Base-by-base conservation (phyloP, 2,888 invertebrate genomes). In the Rhagonycha lutea region DNA sequence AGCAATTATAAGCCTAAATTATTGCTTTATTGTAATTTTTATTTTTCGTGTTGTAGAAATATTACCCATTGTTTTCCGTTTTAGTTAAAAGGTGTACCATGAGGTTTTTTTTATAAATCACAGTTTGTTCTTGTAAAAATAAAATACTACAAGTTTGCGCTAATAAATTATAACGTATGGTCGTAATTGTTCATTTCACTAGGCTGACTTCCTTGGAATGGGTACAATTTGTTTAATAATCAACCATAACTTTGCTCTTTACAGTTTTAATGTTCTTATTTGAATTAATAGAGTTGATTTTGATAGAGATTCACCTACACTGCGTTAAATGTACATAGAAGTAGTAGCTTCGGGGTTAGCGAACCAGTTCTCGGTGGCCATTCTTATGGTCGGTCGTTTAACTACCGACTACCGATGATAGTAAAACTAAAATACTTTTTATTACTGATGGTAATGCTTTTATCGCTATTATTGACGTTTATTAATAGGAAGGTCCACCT, bases 331-430 rank as follows among this genome's bases (percentile, higher is more conserved):
- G 65, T 67, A 69, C 29, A 26, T 65, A 29, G 67, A 65, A 68
- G 74, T 69, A 70, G 70, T 32, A 65, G 70, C 70, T 68, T 65
- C 67, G 70, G 70, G 70, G 76, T 78, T 73, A 75, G 77, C 77
- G 79, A 78, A 80, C 80, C 79, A 80, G 80, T 80, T 80, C 80
- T 80, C n/a, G 73, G 78, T 78, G 76, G 78, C 78, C 74, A 80
- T 76, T 73, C 72, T 77, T 76, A 81, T 47, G 80, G 81, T 81
- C 81, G 80, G 81, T 81, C 81, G 78, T 80, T 81, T 81, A 81
- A 81, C 81, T 76, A 76, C 70, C 73, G 79, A 78, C 81, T 78
- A 78, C 79, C 79, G 79, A 47, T 47, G 47, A 77, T 78, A 73
- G 74, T 75, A 78, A 61, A 73, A 77, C 75, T 72, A 79, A 74